phyloP scores from a whole-genome alignment of 92 coral and sea anemone genomes.

The Epizoanthus ramosus region DNA sequence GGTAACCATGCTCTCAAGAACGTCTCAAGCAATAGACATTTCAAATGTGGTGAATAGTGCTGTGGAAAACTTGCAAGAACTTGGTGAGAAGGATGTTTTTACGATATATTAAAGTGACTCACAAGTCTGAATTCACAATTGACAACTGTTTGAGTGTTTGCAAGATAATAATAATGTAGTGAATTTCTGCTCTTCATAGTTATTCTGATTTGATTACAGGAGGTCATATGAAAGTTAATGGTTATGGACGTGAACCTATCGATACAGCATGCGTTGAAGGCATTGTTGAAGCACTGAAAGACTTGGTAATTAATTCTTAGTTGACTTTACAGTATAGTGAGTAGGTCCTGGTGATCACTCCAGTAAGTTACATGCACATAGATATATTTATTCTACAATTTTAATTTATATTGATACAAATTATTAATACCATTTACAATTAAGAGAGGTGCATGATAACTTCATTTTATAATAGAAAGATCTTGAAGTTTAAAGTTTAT shows the following conservation, averaged over 20 bases:
- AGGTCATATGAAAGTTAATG: slow-evolving; percentile 29
- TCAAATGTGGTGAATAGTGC: slow-evolving; percentile 85
- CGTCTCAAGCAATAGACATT: slow-evolving; percentile 84
- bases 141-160: no score
- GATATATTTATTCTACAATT: no score
- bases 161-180: neutral
- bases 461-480: no score
- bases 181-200: neutral
- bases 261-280: slow-evolving; percentile 73
- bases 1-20: slow-evolving; percentile 60
- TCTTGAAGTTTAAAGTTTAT: no score
- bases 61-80: slow-evolving; percentile 78
- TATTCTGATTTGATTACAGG: slow-evolving; percentile 33
- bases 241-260: slow-evolving; percentile 49
- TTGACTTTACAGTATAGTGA: no score
- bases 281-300: slow-evolving; percentile 75
- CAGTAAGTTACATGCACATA: no score
- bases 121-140: neutral
- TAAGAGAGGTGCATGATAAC: no score
- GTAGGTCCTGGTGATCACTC: no score
- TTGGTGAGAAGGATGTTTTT: slow-evolving; percentile 57
- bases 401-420: no score
- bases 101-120: neutral
- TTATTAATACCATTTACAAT: no score
- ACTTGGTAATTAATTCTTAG: slow-evolving; percentile 22